Evolutionary conservation across 2,797 vertebrate genomes (phyloP), one percentile per base, ranked within the genome.

Genomic region (Bradypus variegatus): DNA sequence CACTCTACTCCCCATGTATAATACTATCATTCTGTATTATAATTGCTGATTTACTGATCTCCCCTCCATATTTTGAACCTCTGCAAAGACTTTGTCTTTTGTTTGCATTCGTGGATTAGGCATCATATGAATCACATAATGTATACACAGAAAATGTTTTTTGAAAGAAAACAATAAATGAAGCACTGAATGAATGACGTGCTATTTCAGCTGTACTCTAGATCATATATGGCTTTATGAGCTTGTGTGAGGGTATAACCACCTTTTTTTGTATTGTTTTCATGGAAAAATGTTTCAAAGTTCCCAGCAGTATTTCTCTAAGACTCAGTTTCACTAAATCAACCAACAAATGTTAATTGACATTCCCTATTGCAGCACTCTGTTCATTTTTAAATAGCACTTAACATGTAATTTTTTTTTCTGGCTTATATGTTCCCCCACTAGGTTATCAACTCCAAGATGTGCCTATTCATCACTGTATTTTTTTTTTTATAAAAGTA

Each of bases 271-370:
- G 45, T 53, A 38, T 69, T 73, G 48, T 55, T 92, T 80, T 91
- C 67, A 67, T 77, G 29, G 72, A 53, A 75, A 91, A 94, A 62
- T 80, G 36, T 88, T 91, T 78, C 62, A n/a, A 94, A 79, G 38
- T 91, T 91, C 41, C 89, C 77, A 94, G 33, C 31, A 84, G 2
- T 62, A 55, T 90, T 64, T 89, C 62, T 69, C 33, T 69, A 69
- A 69, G 67, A 36, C 67, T 69, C n/a, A 36, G 33, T 69, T 69
- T 69, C n/a, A 73, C 72, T 86, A 50, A 82, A 48, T 83, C 64
- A 79, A 12, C 64, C 27, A 83, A 73, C 73, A 90, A 60, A 83
- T 8, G 53, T 77, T 55, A 86, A 55, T 70, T 92, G 89, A 70
- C 45, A 86, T 82, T 88, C 41, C 41, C 41, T 69, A 27, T 78